Evolutionary conservation across 2,797 vertebrate genomes (phyloP), one percentile per base, ranked within the genome.

Genomic region (Centropyge bicolor): DNA sequence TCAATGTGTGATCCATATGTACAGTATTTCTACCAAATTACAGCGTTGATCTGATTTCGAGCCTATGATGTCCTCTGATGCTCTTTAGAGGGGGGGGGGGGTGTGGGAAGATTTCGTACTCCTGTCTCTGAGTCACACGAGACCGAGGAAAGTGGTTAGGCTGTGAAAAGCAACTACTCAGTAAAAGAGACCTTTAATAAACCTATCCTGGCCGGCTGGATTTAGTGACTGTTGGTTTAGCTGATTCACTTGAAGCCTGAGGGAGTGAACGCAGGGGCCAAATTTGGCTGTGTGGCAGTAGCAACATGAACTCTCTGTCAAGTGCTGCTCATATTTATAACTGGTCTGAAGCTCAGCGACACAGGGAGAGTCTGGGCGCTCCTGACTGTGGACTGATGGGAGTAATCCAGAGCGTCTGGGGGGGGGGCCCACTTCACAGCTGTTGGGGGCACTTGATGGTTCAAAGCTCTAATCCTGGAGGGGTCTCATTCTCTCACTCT

Each of bases 191-290:
- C 85, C 91, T 89, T 92, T 91, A 90, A 95, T 92, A 93, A 92
- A 92, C 82, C 69, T 16, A 76, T 79, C 77, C 69, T 46, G 69
- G 59, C 76, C 12, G 49, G 70, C 82, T 88, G 87, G 93, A 95
- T 93, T 92, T 83, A 92, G 82, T 82, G 76, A 89, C 69, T 92
- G 90, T 93, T 93, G 90, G 82, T 95, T 94, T 94, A 92, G 90
- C 78, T 92, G 94, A 95, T 92, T 95, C 92, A 89, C 74, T 80
- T 16, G 74, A 86, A 86, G 91, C 84, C 78, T 64, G 20, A 0
- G 77, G 87, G 84, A 89, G 78, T 86, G 70, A 83, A 85, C 75
- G 20, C 82, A 8, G 86, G 88, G 86, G 84, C 90, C 93, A 94
- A 92, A 95, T 93, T 94, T 95, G 91, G 92, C 84, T 70, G 78